Evolutionary conservation across 2,888 invertebrate genomes (phyloP), one percentile per base, ranked within the genome.

Genomic region (Tetropium fuscum): DNA sequence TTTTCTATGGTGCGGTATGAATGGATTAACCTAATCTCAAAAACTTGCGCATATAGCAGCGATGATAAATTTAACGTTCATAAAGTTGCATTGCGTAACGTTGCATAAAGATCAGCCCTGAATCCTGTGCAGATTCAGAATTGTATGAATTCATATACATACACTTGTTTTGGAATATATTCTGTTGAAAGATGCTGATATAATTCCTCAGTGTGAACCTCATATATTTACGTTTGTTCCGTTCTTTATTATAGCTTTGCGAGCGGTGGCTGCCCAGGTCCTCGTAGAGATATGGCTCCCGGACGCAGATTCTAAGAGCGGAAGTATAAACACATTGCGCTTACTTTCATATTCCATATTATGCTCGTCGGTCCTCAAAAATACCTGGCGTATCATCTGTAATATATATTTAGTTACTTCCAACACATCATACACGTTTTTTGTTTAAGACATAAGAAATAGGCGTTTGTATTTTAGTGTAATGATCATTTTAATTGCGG

Each of bases 261-360:
- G 58, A 64, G 71, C 61, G 70, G 69, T 18, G 67, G 64, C 20
- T 66, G 67, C 34, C 38, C 38, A 38, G 51, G 51, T 69, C 77
- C 76, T 58, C 77, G 78, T 76, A 78, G 78, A 74, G 78, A 80
- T 70, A 74, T 77, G 74, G 82, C 80, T 75, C 79, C 83, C 75
- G 74, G 72, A 70, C 83, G 84, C 51, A 51, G 51, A 19, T 51
- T 51, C 51, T 51, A 51, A 48, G 48, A 48, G 22, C 19, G 51
- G 32, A 13, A 43, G 53, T 41, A 30, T 20, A 43, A 53, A 43
- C 22, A 43, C 38, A 25, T 13, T 25, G 48, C 53, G 53, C 40
- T 38, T 48, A 30, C 25, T 8, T 51, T 40, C 40, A 49, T 41
- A 56, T 10, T 32, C 27, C 41, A 11, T 30, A 20, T 20, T 19